Evolutionary conservation across 2,797 vertebrate genomes (phyloP).

Genomic region (Melanotaenia trifasciata): DNA sequence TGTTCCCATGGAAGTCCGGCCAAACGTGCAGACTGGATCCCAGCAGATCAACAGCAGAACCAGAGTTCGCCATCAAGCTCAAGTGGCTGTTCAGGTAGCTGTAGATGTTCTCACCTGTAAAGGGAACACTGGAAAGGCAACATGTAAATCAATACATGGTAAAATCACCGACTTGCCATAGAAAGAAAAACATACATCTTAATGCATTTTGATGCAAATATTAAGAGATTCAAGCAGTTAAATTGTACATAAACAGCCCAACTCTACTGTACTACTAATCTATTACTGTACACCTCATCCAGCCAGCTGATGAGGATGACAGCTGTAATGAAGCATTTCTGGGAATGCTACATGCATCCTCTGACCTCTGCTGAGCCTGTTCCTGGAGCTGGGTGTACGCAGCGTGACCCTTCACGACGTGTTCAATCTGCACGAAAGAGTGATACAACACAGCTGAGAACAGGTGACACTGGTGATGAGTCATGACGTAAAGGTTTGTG

Average conservation of each 20-base stretch:
- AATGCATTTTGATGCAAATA: background rate
- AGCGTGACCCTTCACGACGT: conserved; percentile 89
- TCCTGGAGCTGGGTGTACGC: conserved; percentile 88
- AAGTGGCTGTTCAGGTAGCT: conserved; percentile 91
- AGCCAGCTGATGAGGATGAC: conserved; percentile 5
- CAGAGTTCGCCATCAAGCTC: conserved; percentile 82
- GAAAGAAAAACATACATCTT: background rate
- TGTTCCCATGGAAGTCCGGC: conserved; percentile 98
- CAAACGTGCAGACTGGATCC: conserved; percentile 93
- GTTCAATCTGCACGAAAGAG: conserved; percentile 88
- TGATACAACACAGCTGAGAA: background rate
- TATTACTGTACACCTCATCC: conserved; percentile 3
- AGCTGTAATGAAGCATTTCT: conserved; percentile 12
- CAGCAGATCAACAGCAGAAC: conserved; percentile 87
- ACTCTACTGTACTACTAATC: conserved; percentile 6
- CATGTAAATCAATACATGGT: background rate
- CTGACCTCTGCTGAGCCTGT: conserved; percentile 86
- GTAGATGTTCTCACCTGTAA: conserved; percentile 87
- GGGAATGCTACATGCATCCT: conserved; percentile 15
- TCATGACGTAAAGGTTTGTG: background rate
- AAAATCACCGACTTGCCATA: rapidly evolving
- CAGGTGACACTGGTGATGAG: background rate
- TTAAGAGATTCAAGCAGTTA: background rate
- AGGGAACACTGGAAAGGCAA: conserved; percentile 32
- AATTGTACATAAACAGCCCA: background rate